phyloP scores from a whole-genome alignment of 1,140 invertebrate species.

The Zaprionus inermis region DNA sequence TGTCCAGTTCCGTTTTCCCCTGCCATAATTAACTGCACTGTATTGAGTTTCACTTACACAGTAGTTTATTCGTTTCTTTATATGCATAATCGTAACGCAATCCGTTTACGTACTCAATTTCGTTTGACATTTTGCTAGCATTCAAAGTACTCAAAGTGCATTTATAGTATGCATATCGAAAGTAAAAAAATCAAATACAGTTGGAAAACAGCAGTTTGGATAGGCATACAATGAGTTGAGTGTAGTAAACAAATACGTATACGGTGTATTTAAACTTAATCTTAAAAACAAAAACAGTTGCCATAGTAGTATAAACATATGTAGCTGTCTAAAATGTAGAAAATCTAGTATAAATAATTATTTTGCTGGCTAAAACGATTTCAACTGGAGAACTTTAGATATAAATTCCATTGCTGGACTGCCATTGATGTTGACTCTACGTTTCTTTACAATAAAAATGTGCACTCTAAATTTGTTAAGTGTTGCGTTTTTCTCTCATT shows the following conservation, averaged over 20 bases:
- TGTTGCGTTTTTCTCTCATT: slow-evolving; percentile 5
- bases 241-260: slow-evolving; percentile 11
- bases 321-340: slow-evolving; percentile 29
- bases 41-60: slow-evolving; percentile 58
- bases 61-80: slow-evolving; percentile 78
- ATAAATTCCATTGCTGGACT: slow-evolving; percentile 14
- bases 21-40: slow-evolving; percentile 2
- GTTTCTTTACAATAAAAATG: slow-evolving; percentile 40
- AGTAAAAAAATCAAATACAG: slow-evolving; percentile 32
- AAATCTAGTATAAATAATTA: slow-evolving; percentile 22
- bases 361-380: slow-evolving; percentile 28
- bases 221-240: slow-evolving; percentile 1
- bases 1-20: background rate
- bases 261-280: slow-evolving; percentile 19
- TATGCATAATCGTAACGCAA: slow-evolving; percentile 77
- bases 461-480: slow-evolving; percentile 43
- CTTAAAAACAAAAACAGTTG: slow-evolving; percentile 10
- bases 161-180: slow-evolving; percentile 41
- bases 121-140: slow-evolving; percentile 75
- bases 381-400: slow-evolving; percentile 26
- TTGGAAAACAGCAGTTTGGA: slow-evolving; percentile 42
- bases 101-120: slow-evolving; percentile 65
- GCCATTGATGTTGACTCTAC: slow-evolving; percentile 21
- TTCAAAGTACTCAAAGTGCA: slow-evolving; percentile 66
- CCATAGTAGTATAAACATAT: slow-evolving; percentile 7